phyloP scores from a whole-genome alignment of 2,113 vertebrate species.

The Gallinago undulata region DNA sequence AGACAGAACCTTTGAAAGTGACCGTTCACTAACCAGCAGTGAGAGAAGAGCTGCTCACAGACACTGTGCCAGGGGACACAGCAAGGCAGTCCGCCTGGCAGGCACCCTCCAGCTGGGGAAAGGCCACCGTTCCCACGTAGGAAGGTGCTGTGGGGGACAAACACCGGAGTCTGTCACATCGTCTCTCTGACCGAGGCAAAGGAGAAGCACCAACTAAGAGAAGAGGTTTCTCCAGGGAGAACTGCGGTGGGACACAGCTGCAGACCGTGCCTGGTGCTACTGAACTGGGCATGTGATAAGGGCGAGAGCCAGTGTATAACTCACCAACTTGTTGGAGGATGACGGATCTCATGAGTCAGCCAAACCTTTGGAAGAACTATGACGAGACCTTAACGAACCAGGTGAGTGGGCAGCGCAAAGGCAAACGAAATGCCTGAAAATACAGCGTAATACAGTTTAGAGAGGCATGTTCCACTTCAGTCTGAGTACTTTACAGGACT shows the following conservation, averaged over 20 bases:
- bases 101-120: background rate
- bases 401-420: background rate
- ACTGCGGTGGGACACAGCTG: background rate
- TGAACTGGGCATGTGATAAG: accelerated
- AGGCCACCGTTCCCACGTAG: background rate
- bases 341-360: background rate
- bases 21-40: background rate
- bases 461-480: background rate
- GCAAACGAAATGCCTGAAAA: background rate
- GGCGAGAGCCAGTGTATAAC: background rate
- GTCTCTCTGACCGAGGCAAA: background rate
- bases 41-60: background rate
- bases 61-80: background rate
- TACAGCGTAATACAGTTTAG: background rate
- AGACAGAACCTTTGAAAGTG: background rate
- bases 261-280: background rate
- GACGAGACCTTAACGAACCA: background rate
- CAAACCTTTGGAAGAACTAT: background rate
- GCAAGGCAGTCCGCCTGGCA: background rate
- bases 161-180: background rate
- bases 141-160: background rate
- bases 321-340: background rate
- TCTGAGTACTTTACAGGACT: background rate
- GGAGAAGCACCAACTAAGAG: background rate
- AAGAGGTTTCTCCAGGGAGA: background rate